These are phyloP conservation scores for Trachelipus rathkii DNA, from an alignment of 1,140 invertebrate genomes.

Conservation along the genomic window DNA sequence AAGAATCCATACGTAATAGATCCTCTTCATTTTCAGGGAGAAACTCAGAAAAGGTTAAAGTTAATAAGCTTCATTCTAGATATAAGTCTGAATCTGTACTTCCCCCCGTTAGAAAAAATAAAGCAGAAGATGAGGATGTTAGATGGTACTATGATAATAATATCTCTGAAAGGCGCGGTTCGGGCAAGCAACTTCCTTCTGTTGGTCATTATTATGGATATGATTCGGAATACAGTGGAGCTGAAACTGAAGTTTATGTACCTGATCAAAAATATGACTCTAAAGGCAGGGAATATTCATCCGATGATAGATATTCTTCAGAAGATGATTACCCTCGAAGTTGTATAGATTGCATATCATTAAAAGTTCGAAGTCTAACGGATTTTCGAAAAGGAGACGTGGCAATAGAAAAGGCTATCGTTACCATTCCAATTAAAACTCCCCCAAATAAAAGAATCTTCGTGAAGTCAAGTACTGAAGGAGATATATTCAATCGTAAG, in stretches of 20 bases:
- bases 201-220: slow-evolving; percentile 45
- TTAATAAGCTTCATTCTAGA: slow-evolving; percentile 4
- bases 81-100: neutral
- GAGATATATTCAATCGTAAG: neutral
- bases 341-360: slow-evolving; percentile 4
- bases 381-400: neutral
- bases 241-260: slow-evolving; percentile 44
- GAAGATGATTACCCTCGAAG: neutral
- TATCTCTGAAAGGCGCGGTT: neutral
- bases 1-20: neutral
- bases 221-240: slow-evolving; percentile 45
- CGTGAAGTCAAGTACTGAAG: neutral
- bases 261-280: slow-evolving; percentile 41
- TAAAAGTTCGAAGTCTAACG: neutral
- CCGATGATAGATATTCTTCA: neutral
- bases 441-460: neutral
- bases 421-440: neutral
- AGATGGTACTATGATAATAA: neutral
- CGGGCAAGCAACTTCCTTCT: neutral
- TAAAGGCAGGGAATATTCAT: slow-evolving; percentile 25
- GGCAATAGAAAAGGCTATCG: neutral
- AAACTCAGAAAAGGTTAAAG: neutral
- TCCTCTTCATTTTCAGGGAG: neutral
- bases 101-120: neutral
- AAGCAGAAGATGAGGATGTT: neutral